Evolutionary conservation across 2,888 invertebrate species (phyloP), one percentile per base, ranked within the genome.

Genomic region (Drosophila dives): DNA sequence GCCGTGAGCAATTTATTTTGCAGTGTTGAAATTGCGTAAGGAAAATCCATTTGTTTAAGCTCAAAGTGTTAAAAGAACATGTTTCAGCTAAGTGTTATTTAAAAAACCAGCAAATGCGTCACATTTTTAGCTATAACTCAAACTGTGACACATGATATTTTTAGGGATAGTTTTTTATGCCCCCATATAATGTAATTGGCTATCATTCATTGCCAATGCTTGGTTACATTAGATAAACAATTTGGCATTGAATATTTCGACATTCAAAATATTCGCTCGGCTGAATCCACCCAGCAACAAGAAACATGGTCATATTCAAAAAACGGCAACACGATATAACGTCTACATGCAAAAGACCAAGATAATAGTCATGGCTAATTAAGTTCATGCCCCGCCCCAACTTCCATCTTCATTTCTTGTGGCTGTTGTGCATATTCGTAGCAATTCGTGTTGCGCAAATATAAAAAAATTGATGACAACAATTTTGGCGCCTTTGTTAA

Each of bases 391-490:
- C 26, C 53, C 50, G 53, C 63, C 67, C 59, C 26, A 55, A 26
- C 20, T 56, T 32, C 29, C 15, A 10, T n/a, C 8, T 23, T 12
- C 23, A 45, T 29, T n/a, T 26, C 32, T 50, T 36, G 8, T 62
- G 34, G 12, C 33, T 60, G 55, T 65, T 48, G 11, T 33, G 42
- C 38, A 61, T 55, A 64, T 59, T 61, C 63, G 36, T 7, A 56
- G 40, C 53, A 77, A 68, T 70, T 68, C n/a, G n/a, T 56, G 67
- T 61, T 64, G 49, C 49, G 67, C 74, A 72, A 72, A 68, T 65
- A 74, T 42, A 60, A 56, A 70, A 70, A 71, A 74, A 83, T 78
- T 74, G 73, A 72, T 83, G 78, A 83, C 86, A 86, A 80, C 59
- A 59, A 72, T 69, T 72, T 64, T 58, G 48, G 72, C 65, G 75